Conservation (phyloP, 2,797 vertebrate genomes). For the Acrossocheilus wenchowensis region DNA sequence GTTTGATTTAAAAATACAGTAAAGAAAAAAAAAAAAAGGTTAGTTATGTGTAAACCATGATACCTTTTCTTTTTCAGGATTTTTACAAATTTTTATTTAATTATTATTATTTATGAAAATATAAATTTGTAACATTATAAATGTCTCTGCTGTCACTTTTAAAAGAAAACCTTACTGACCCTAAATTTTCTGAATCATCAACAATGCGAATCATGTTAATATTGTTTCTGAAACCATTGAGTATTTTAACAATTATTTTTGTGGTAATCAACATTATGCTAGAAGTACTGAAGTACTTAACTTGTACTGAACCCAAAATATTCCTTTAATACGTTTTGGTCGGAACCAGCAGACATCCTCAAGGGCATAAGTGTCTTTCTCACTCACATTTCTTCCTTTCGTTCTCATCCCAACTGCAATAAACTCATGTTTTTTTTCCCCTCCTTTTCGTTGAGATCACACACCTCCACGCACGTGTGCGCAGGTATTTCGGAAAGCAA, state of each 20-base stretch:
- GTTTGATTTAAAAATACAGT: background rate
- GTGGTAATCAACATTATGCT: background rate
- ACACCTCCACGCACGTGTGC: constrained; percentile 55
- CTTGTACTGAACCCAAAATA: background rate
- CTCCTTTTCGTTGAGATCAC: constrained; percentile 21
- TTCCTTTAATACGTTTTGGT: constrained; percentile 14
- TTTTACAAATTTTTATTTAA: background rate
- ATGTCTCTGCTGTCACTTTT: background rate
- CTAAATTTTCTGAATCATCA: background rate
- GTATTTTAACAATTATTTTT: background rate
- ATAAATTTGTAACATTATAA: background rate
- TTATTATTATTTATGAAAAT: background rate
- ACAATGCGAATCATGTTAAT: background rate
- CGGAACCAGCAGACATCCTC: constrained; percentile 3
- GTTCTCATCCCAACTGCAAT: constrained; percentile 50
- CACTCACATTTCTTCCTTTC: background rate
- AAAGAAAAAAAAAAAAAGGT: no score
- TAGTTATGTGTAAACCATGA: background rate
- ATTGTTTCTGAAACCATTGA: background rate
- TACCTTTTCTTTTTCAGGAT: background rate
- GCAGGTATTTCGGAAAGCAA: constrained; percentile 82
- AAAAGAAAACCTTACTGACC: background rate
- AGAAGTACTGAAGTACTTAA: constrained; percentile 19
- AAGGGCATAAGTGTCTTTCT: constrained; percentile 23
- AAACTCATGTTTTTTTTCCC: constrained; percentile 60